phyloP scores from a whole-genome alignment of 2,797 vertebrate species.

The Orientallactaga sibirica region DNA sequence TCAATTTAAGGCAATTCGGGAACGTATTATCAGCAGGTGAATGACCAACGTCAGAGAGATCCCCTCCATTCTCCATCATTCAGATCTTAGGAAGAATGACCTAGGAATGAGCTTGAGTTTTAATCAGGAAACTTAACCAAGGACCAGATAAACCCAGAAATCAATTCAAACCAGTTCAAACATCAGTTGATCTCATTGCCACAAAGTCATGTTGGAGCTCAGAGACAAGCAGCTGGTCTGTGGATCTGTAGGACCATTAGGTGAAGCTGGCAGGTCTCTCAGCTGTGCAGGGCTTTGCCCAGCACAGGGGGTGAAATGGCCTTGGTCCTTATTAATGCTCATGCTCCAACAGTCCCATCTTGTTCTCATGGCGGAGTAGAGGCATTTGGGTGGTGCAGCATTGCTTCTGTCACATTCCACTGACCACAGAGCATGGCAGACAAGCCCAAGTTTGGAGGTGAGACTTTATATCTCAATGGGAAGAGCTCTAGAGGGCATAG shows the following conservation, averaged over 20 bases:
- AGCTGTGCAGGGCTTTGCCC: neutral
- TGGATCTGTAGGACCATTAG: neutral
- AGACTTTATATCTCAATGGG: neutral
- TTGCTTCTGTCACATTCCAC: neutral
- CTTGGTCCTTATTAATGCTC: neutral
- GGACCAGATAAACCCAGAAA: neutral
- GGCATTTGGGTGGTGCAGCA: rapidly evolving
- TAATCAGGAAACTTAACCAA: neutral
- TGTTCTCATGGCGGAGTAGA: neutral
- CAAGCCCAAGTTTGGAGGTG: neutral
- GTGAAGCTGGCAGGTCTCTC: neutral
- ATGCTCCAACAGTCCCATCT: neutral
- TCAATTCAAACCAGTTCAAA: neutral
- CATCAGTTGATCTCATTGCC: neutral
- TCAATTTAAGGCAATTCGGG: neutral
- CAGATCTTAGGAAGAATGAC: neutral
- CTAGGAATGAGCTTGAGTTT: neutral
- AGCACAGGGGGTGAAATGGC: neutral
- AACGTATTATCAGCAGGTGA: neutral
- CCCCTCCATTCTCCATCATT: rapidly evolving
- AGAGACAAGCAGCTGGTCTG: neutral
- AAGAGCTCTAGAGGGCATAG: neutral
- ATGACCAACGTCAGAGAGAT: neutral
- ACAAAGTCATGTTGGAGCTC: neutral
- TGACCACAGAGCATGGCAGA: no score